phyloP scores from a whole-genome alignment of 2,888 invertebrate species.

The Spialia ferax region DNA sequence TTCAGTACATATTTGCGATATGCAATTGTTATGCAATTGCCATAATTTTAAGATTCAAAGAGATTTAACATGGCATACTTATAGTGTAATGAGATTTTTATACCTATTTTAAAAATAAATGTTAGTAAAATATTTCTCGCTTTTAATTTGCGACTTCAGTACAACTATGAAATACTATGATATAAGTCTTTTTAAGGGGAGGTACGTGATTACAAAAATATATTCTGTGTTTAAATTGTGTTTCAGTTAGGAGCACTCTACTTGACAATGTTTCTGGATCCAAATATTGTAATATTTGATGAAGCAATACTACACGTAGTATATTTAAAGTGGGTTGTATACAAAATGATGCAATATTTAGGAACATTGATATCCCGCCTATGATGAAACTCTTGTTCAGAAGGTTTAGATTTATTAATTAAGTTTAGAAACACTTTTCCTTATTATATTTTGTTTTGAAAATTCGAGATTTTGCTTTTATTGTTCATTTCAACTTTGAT shows the following conservation, averaged over 20 bases:
- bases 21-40: not conserved
- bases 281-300: no score
- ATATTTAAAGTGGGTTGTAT: not conserved
- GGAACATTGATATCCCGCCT: not conserved
- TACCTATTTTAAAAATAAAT: constrained; percentile 26
- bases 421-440: no score
- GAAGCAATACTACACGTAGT: no score
- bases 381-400: no score
- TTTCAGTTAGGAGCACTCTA: not conserved
- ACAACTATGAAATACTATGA: no score
- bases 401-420: no score
- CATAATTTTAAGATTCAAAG: no score
- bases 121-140: constrained; percentile 23
- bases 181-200: not conserved
- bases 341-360: not conserved
- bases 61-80: not conserved
- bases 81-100: constrained; percentile 20
- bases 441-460: no score
- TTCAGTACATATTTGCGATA: not conserved
- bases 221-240: constrained; percentile 7
- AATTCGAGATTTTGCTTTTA: no score
- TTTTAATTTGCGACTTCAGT: constrained; percentile 4
- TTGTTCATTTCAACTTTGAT: no score
- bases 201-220: constrained; percentile 24
- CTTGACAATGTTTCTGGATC: not conserved